Evolutionary conservation across 2,113 vertebrate genomes (phyloP).

Genomic region (Paralichthys olivaceus): DNA sequence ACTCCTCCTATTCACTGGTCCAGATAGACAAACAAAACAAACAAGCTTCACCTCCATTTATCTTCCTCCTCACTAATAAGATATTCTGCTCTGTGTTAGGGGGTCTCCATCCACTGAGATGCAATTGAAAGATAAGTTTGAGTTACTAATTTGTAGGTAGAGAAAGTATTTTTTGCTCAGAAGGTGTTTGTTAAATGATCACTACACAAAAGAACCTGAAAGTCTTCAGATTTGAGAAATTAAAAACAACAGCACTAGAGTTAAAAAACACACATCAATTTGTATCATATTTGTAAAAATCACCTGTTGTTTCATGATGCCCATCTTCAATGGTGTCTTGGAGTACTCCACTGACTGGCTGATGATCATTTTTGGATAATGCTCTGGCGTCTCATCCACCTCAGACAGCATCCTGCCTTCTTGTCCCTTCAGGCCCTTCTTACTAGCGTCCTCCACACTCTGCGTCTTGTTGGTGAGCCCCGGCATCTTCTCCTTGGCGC

Average conservation of each 20-base stretch:
- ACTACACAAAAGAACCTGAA: not conserved
- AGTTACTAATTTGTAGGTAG: no score
- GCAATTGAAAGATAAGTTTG: not conserved
- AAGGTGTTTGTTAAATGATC: not conserved
- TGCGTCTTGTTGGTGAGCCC: constrained; percentile 88
- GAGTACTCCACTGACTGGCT: constrained; percentile 89
- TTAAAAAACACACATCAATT: not conserved
- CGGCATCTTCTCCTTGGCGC: constrained; percentile 96
- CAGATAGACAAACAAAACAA: not conserved
- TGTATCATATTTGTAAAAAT: not conserved
- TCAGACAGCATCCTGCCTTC: constrained; percentile 86
- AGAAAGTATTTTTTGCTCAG: not conserved
- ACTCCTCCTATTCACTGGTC: not conserved
- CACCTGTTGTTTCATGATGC: constrained; percentile 97
- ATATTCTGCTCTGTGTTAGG: not conserved
- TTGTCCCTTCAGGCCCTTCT: constrained; percentile 84
- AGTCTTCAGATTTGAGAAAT: not conserved
- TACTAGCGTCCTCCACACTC: constrained; percentile 84
- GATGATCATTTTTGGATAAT: constrained; percentile 86
- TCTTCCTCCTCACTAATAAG: not conserved
- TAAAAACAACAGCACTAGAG: not conserved
- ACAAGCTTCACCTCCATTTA: not conserved
- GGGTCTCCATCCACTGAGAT: not conserved
- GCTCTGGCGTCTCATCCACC: constrained; percentile 86
- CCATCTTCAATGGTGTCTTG: constrained; percentile 89